These are phyloP conservation scores for Spodoptera picta DNA, from an alignment of 2,888 invertebrate genomes.

Conservation along the genomic window DNA sequence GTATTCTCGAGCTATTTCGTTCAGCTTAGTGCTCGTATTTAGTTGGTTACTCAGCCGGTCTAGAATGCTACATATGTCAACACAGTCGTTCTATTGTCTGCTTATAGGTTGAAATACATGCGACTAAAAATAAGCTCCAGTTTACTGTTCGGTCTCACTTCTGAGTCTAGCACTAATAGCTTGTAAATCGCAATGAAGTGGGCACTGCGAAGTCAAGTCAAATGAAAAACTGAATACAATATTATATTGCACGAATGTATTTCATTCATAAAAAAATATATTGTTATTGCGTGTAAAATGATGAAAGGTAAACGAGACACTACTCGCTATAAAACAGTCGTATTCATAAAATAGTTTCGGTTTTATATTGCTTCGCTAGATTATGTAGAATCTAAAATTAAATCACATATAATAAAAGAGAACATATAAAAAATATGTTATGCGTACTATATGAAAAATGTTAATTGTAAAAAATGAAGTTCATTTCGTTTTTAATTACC, in stretches of 20 bases:
- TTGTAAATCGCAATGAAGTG: constrained; percentile 16
- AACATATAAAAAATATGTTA: too few relatives aligned
- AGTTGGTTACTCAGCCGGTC: constrained; percentile 21
- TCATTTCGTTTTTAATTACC: too few relatives aligned
- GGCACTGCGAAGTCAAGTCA: background rate
- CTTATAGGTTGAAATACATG: constrained; percentile 29
- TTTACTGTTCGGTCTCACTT: constrained; percentile 21
- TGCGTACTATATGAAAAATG: too few relatives aligned
- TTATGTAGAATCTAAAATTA: background rate
- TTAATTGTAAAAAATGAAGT: too few relatives aligned
- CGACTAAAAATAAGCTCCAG: constrained; percentile 41
- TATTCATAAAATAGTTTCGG: constrained; percentile 15
- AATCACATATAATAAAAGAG: too few relatives aligned
- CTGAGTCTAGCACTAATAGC: constrained; percentile 21
- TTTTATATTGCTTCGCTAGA: background rate
- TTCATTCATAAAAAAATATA: constrained; percentile 15
- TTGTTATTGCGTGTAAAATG: constrained; percentile 6
- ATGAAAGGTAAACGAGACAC: constrained; percentile 29
- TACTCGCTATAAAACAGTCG: constrained; percentile 15
- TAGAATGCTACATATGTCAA: constrained; percentile 42
- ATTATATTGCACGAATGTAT: constrained; percentile 9
- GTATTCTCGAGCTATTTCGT: constrained; percentile 19
- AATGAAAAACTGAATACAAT: constrained; percentile 14
- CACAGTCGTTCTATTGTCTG: constrained; percentile 37
- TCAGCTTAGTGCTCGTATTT: constrained; percentile 13